Evolutionary conservation across 1,140 invertebrate species (phyloP).

Genomic region (Liolophura sinensis): DNA sequence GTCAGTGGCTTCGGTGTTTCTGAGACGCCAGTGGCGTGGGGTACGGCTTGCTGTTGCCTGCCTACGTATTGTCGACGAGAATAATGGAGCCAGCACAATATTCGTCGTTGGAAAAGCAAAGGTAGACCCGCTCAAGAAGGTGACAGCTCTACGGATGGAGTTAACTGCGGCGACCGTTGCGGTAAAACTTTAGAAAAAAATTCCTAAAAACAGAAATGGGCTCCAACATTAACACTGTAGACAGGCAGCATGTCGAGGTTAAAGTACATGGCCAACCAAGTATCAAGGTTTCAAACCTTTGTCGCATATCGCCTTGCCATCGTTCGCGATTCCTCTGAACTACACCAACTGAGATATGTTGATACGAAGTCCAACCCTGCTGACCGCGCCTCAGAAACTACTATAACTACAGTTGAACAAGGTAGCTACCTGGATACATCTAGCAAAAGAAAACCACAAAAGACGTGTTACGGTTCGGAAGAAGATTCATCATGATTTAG

Average conservation of each 20-base stretch:
- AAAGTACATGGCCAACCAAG: conserved; percentile 16
- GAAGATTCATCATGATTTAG: no score
- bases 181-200: conserved; percentile 4
- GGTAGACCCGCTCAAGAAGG: conserved; percentile 9
- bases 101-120: conserved; percentile 19
- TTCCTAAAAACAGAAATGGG: no score
- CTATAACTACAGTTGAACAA: background rate
- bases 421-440: no score
- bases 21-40: conserved; percentile 13
- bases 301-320: conserved; percentile 23
- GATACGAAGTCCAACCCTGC: no score
- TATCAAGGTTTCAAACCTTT: conserved; percentile 18
- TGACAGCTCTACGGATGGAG: conserved; percentile 18
- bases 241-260: no score
- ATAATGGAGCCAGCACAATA: conserved; percentile 6
- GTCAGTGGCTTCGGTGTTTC: conserved; percentile 16
- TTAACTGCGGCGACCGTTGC: conserved; percentile 11
- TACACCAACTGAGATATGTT: conserved; percentile 15
- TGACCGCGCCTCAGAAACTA: conserved; percentile 13
- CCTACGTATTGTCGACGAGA: conserved; percentile 3
- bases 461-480: no score
- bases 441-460: no score
- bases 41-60: conserved; percentile 13
- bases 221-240: no score
- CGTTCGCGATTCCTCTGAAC: conserved; percentile 12